phyloP scores from a whole-genome alignment of 2,113 vertebrate species.

The Xenopus laevis region DNA sequence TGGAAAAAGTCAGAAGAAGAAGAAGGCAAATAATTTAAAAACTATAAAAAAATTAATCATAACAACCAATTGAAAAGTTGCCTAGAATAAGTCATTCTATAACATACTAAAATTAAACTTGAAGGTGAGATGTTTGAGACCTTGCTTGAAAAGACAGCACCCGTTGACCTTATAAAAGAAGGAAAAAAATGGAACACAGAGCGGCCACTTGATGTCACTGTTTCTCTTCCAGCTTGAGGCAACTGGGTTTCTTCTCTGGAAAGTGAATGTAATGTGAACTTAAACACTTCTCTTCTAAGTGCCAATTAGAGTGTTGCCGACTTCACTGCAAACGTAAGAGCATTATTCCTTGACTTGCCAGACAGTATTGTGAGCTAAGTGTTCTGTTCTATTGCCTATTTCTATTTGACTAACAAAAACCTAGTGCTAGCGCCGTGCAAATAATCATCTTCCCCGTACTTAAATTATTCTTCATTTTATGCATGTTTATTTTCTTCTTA shows the following conservation, averaged over 20 bases:
- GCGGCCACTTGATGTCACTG: constrained; percentile 33
- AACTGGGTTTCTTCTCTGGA: background rate
- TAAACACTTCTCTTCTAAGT: constrained; percentile 36
- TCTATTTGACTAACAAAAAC: constrained; percentile 3
- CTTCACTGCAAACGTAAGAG: constrained; percentile 28
- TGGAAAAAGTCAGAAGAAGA: no score
- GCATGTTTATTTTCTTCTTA: no score
- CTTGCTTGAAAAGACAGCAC: no score
- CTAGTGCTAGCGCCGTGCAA: background rate
- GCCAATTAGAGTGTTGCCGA: constrained; percentile 13
- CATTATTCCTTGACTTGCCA: constrained; percentile 20
- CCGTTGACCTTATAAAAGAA: no score
- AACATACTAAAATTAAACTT: no score
- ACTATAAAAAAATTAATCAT: no score
- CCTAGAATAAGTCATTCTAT: no score
- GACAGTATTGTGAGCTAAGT: constrained; percentile 22
- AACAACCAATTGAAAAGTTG: no score
- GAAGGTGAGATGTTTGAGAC: no score
- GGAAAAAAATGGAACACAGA: no score
- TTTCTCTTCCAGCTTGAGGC: constrained; percentile 12
- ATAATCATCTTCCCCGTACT: background rate
- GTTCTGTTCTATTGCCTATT: constrained; percentile 2
- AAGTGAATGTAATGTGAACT: constrained; percentile 19
- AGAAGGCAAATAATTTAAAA: no score
- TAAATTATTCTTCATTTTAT: background rate